Percentiles rank a stretch among this genome's conserved stretches.
These are phyloP conservation scores for Notechis scutatus DNA, from an alignment of 2,113 vertebrate genomes.

Conservation along the genomic window DNA sequence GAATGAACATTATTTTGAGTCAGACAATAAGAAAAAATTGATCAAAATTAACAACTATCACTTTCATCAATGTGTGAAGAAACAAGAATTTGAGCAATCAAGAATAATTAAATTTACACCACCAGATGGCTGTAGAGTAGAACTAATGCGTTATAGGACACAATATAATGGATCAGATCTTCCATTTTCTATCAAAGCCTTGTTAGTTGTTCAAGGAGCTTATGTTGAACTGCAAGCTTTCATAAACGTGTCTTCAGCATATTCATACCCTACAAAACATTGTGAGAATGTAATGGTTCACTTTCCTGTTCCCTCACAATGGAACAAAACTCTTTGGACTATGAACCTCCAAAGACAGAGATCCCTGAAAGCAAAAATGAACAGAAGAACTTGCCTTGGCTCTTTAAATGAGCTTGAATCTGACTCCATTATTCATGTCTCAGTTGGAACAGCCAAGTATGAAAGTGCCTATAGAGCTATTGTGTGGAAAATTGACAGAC, in stretches of 20 bases:
- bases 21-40: constrained; percentile 73
- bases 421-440: constrained; percentile 88
- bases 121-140: constrained; percentile 83
- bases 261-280: constrained; percentile 58
- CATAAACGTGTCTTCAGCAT: constrained; percentile 76
- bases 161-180: constrained; percentile 68
- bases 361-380: constrained; percentile 92
- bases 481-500: constrained; percentile 93
- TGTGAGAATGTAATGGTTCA: constrained; percentile 87
- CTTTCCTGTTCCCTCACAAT: constrained; percentile 87
- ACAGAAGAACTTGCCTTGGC: constrained; percentile 87
- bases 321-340: constrained; percentile 90
- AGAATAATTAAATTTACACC: constrained; percentile 86
- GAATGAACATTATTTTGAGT: constrained; percentile 76
- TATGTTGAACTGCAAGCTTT: constrained; percentile 92
- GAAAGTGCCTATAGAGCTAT: constrained; percentile 91
- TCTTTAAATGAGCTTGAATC: constrained; percentile 75
- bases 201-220: constrained; percentile 88
- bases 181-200: constrained; percentile 87
- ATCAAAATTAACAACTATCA: constrained; percentile 81
- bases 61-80: constrained; percentile 86
- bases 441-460: constrained; percentile 88
- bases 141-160: constrained; percentile 90
- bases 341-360: constrained; percentile 88
- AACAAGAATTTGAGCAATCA: constrained; percentile 75